Evolutionary conservation across 2,888 invertebrate species (phyloP), one percentile per base, ranked within the genome.

Genomic region (Eretmocerus hayati): DNA sequence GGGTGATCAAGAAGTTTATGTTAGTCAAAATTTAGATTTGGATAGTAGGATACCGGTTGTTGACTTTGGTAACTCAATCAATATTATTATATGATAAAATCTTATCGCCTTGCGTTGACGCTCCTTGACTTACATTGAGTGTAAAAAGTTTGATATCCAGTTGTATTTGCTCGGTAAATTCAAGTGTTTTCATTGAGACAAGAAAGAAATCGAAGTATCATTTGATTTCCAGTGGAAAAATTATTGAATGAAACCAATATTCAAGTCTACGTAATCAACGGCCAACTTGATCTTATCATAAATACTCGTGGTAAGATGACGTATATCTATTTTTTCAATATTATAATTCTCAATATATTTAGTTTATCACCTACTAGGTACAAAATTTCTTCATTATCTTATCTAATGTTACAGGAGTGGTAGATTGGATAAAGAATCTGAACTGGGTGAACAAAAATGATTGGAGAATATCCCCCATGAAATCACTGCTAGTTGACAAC

Each of bases 251-350:
- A 78, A 58, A 86, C 87, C 0, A 72, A 79, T 43, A 72, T 89
- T 16, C 77, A 80, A 42, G 77, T 89, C 1, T 78, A 78, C 23
- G 83, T 89, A 18, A 83, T 84, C 63, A 85, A 81, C 56, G 90
- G 88, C 26, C 89, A 90, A 62, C 74, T 91, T 52, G 91, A 92
- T 70, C 77, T 91, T 15, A 89, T 91, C 61, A 87, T 88, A 53
- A 83, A 85, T 59, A 88, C 88, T 19, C 80, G 85, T 56, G 90
- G 90, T 80, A 76, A 73, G 46, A 9, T 9, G 13, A 30, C n/a
- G n/a, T n/a, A n/a, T n/a, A n/a, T n/a, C n/a, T 30, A 30, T 9
- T 30, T 30, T 13, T 30, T 30, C 30, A 30, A 30, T 30, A 30
- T 30, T 9, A 30, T 9, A 30, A 30, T 8, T 30, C 8, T 9